Percentiles rank a stretch among this genome's conserved stretches.
Conservation (phyloP, 1,140 invertebrate species). For the Saccostrea cuccullata region DNA sequence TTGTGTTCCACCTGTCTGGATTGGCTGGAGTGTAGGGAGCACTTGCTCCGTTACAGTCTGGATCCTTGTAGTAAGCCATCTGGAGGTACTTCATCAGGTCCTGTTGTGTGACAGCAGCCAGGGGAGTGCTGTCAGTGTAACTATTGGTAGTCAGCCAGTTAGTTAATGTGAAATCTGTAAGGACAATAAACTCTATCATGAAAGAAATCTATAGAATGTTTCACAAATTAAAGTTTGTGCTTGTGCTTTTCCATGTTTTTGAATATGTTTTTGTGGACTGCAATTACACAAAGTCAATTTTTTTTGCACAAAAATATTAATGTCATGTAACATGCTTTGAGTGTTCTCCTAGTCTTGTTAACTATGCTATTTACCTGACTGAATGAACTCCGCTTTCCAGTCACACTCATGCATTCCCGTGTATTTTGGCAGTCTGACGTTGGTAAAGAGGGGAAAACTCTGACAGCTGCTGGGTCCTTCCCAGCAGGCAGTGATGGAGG, state of each 20-base stretch:
- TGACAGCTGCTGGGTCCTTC: slow-evolving; percentile 35
- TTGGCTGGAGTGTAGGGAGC: slow-evolving; percentile 23
- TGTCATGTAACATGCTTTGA: not conserved
- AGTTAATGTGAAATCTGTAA: slow-evolving; percentile 11
- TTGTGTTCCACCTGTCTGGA: slow-evolving; percentile 34
- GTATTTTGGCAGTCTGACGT: slow-evolving; percentile 53
- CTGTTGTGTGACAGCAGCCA: not conserved
- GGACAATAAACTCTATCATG: not conserved
- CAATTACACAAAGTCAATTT: too few relatives aligned
- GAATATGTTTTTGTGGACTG: too few relatives aligned
- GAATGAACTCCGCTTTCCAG: slow-evolving; percentile 51
- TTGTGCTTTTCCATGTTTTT: too few relatives aligned
- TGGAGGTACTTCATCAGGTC: slow-evolving; percentile 26
- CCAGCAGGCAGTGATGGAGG: slow-evolving; percentile 22
- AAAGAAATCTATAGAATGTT: too few relatives aligned
- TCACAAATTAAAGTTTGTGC: too few relatives aligned
- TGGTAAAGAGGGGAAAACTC: slow-evolving; percentile 37
- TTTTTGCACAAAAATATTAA: too few relatives aligned
- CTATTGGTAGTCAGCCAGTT: slow-evolving; percentile 12
- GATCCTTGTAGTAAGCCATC: not conserved
- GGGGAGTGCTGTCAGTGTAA: slow-evolving; percentile 30
- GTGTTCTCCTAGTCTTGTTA: not conserved
- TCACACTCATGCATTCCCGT: slow-evolving; percentile 39
- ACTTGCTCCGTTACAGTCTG: slow-evolving; percentile 9
- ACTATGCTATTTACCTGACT: slow-evolving; percentile 34